Conservation (phyloP, 2,797 vertebrate genomes). For the Alcedo quadribrachys region DNA sequence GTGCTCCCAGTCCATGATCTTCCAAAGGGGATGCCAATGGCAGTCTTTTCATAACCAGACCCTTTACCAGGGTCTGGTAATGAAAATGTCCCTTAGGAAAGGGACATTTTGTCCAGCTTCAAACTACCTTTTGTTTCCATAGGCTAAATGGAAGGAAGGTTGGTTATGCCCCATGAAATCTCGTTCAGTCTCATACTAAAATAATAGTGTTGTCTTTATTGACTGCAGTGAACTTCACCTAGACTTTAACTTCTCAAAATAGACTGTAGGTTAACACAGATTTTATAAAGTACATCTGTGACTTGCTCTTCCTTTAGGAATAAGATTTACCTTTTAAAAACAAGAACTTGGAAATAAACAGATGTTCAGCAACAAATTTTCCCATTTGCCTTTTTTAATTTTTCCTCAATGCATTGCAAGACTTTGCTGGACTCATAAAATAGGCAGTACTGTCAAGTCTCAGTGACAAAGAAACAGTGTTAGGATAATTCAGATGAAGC, state of each 20-base stretch:
- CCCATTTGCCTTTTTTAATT: neutral
- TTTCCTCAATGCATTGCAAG: neutral
- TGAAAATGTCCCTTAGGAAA: too few relatives aligned
- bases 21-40: neutral
- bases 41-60: neutral
- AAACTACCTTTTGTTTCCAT: neutral
- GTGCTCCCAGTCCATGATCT: accelerated
- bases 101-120: neutral
- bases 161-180: neutral
- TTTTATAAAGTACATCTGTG: neutral
- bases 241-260: neutral
- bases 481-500: neutral
- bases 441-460: neutral
- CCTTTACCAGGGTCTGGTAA: neutral
- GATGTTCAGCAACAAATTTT: neutral
- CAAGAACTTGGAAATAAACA: neutral
- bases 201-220: neutral
- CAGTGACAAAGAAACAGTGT: neutral
- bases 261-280: neutral
- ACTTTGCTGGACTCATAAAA: neutral
- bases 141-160: neutral
- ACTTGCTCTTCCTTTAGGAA: neutral
- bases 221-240: neutral
- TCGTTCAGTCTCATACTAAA: neutral
- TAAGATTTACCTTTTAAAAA: neutral